Evolutionary conservation across 2,888 invertebrate genomes (phyloP), one percentile per base, ranked within the genome.

Genomic region (Eilema sororculum): DNA sequence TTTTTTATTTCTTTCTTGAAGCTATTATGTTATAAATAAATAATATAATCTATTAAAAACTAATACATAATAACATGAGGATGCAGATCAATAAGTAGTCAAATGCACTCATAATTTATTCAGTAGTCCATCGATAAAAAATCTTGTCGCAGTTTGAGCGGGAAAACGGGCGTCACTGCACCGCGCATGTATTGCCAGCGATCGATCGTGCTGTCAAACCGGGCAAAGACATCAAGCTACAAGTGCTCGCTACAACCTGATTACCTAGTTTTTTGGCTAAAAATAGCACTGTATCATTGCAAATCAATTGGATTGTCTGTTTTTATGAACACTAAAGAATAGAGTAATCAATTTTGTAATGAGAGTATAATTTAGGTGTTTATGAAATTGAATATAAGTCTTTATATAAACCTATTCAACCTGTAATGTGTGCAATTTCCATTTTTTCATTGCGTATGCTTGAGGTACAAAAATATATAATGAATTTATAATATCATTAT

Each of bases 191-290:
- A 84, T 85, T 79, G 59, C 68, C 63, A 30, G 69, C 73, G 82
- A 91, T 91, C 92, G 89, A 91, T 91, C 82, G 77, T 70, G 57
- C 75, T 81, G 84, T 82, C 87, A 85, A 82, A 78, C 75, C 62
- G 52, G 75, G 73, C 69, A 57, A 68, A 78, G 74, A 65, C 70
- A 75, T 75, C 65, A 74, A 76, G 73, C 76, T 72, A 78, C 69
- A 76, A 81, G 76, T 80, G 76, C 75, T 71, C 59, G 65, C 65
- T 69, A 71, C 71, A 73, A 70, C 78, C 81, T 79, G 20, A 46
- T 78, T 78, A 73, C 77, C 78, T 73, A 78, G 72, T 73, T 77
- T 65, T 65, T 60, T 46, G 37, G 30, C 62, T 75, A 68, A 65
- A 74, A 77, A 71, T 75, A 73, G 74, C 56, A 58, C 8, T 60